Evolutionary conservation across 2,888 invertebrate species (phyloP).

Genomic region (Clistopyga incitator): DNA sequence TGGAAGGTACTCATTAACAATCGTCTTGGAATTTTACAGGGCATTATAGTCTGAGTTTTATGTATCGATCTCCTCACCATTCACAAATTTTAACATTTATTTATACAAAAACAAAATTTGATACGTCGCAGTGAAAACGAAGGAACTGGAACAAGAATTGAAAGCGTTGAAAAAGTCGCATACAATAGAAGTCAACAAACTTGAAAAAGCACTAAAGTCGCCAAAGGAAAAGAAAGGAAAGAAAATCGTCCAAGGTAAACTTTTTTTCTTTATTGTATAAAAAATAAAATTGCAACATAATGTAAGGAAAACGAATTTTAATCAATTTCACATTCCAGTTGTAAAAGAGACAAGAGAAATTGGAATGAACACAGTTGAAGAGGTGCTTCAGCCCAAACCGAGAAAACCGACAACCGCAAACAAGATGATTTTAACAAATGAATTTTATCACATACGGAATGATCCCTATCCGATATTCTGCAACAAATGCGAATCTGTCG

Average conservation of each 20-base stretch:
- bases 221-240: conserved; percentile 58
- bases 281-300: too few relatives aligned
- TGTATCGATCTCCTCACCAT: too few relatives aligned
- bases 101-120: background rate
- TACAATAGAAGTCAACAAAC: conserved; percentile 43
- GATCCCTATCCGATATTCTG: conserved; percentile 76
- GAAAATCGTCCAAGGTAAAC: conserved; percentile 33
- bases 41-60: too few relatives aligned
- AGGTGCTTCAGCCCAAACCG: background rate
- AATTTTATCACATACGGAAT: conserved; percentile 69
- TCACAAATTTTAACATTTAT: too few relatives aligned
- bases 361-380: conserved; percentile 56
- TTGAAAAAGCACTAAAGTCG: conserved; percentile 39
- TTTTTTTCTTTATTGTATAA: background rate
- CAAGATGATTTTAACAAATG: conserved; percentile 70
- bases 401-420: conserved; percentile 54
- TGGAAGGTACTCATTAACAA: conserved; percentile 69
- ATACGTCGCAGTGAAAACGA: conserved; percentile 62
- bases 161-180: conserved; percentile 66
- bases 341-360: conserved; percentile 49
- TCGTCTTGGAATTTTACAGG: background rate
- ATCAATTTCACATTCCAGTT: background rate
- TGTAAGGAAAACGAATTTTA: background rate
- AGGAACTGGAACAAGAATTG: conserved; percentile 70
- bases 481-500: conserved; percentile 71